phyloP scores from a whole-genome alignment of 2,797 vertebrate species.

The Zenarchopterus dispar region DNA sequence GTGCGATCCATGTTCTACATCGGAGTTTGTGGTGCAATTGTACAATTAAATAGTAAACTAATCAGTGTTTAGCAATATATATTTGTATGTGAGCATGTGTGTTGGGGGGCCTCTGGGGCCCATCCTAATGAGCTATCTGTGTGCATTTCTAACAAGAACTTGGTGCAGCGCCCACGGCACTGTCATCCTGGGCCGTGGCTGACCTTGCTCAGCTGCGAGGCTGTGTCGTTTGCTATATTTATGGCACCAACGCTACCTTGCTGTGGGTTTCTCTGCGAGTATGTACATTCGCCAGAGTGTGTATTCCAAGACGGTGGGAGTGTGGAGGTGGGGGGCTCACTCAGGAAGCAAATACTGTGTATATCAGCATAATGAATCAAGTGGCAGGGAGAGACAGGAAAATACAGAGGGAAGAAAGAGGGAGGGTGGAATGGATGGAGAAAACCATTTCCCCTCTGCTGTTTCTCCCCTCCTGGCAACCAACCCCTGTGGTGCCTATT shows the following conservation, averaged over 20 bases:
- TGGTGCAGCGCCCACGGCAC: constrained; percentile 82
- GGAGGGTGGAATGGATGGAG: constrained; percentile 63
- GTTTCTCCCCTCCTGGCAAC: constrained; percentile 73
- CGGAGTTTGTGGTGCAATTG: constrained; percentile 52
- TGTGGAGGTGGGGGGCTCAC: constrained; percentile 61
- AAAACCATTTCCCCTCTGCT: constrained; percentile 78
- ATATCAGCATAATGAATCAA: constrained; percentile 89
- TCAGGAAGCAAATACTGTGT: constrained; percentile 86
- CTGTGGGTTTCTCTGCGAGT: constrained; percentile 48
- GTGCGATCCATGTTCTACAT: constrained; percentile 32
- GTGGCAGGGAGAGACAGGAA: constrained; percentile 69
- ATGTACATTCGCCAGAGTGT: constrained; percentile 62
- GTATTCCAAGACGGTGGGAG: constrained; percentile 69
- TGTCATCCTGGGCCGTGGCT: constrained; percentile 84
- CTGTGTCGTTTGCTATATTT: constrained; percentile 87
- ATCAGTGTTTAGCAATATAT: constrained; percentile 75
- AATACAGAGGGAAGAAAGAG: constrained; percentile 37
- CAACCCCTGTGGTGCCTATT: constrained; percentile 77
- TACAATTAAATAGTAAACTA: constrained; percentile 79
- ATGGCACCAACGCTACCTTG: constrained; percentile 80
- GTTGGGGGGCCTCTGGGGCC: constrained; percentile 80
- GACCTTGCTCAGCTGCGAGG: constrained; percentile 85
- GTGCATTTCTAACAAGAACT: constrained; percentile 84
- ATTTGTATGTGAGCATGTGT: constrained; percentile 73
- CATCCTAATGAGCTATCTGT: constrained; percentile 87